A percentile compares a stretch with the other conserved stretches of the same genome.
Evolutionary conservation across 2,888 invertebrate genomes (phyloP).

Genomic region (Sisyra nigra): DNA sequence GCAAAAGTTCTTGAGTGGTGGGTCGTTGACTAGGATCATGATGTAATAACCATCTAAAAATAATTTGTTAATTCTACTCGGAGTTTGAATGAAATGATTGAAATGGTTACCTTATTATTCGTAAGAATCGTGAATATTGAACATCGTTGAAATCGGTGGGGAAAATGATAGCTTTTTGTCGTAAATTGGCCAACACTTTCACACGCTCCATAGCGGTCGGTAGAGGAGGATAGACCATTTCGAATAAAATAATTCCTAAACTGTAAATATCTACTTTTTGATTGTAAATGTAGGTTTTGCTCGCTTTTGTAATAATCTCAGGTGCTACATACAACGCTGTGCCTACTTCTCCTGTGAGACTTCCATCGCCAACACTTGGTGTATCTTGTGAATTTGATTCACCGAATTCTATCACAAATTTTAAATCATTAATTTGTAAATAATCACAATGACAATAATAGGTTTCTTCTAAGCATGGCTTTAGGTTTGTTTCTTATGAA

Average conservation of each 20-base stretch:
- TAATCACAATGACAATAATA: not conserved
- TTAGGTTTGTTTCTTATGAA: too few species aligned
- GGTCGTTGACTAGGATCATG: slow-evolving; percentile 76
- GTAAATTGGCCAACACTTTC: slow-evolving; percentile 53
- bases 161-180: slow-evolving; percentile 50
- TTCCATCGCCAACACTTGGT: slow-evolving; percentile 22
- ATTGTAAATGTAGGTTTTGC: slow-evolving; percentile 56
- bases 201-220: slow-evolving; percentile 82
- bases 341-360: slow-evolving; percentile 72
- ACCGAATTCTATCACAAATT: not conserved
- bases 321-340: slow-evolving; percentile 93
- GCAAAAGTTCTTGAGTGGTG: slow-evolving; percentile 67
- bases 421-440: not conserved
- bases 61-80: slow-evolving; percentile 5
- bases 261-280: slow-evolving; percentile 64
- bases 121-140: slow-evolving; percentile 38
- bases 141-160: slow-evolving; percentile 48
- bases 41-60: slow-evolving; percentile 53
- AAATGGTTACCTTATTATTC: slow-evolving; percentile 38
- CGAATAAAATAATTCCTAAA: slow-evolving; percentile 79
- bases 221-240: slow-evolving; percentile 82
- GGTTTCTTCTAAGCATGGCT: too few species aligned
- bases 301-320: slow-evolving; percentile 56
- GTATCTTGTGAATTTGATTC: too few species aligned
- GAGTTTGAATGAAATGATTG: not conserved